Evolutionary conservation across 2,888 invertebrate species (phyloP).

Genomic region (Drosophila fulvimacula): DNA sequence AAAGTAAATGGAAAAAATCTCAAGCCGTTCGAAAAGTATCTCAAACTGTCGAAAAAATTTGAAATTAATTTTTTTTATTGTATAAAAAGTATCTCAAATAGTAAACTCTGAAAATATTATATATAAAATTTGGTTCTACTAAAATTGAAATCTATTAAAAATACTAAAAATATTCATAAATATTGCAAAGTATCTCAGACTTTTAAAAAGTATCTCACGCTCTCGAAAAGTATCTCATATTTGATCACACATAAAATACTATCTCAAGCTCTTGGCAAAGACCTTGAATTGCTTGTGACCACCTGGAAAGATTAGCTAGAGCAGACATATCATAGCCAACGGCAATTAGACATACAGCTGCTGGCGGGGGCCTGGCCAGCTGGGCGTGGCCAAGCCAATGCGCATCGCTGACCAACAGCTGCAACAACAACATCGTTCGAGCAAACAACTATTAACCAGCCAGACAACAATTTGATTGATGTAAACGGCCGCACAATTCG

Average conservation of each 20-base stretch:
- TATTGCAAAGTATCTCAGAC: not conserved
- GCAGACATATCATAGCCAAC: conserved; percentile 7
- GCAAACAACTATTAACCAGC: conserved; percentile 13
- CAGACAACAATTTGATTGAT: conserved; percentile 64
- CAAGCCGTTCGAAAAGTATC: too few relatives aligned
- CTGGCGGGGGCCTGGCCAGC: conserved; percentile 1
- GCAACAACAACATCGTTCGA: conserved; percentile 2
- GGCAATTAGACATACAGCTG: conserved; percentile 15
- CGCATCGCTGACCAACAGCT: conserved; percentile 50
- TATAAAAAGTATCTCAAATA: too few relatives aligned
- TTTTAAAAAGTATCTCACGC: not conserved
- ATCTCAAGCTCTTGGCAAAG: conserved; percentile 4
- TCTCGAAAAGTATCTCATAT: not conserved
- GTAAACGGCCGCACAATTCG: conserved; percentile 72
- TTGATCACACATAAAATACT: not conserved
- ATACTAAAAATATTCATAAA: not conserved
- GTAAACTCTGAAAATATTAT: too few relatives aligned
- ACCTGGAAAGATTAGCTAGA: conserved; percentile 4
- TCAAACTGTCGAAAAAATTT: too few relatives aligned
- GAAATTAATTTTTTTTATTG: too few relatives aligned
- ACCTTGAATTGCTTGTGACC: conserved; percentile 8
- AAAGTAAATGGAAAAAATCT: too few relatives aligned
- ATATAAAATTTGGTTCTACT: too few relatives aligned
- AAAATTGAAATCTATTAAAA: too few relatives aligned
- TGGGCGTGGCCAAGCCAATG: conserved; percentile 36